Base-by-base conservation (phyloP, 2,888 invertebrate species). In the Noctua fimbriata region DNA sequence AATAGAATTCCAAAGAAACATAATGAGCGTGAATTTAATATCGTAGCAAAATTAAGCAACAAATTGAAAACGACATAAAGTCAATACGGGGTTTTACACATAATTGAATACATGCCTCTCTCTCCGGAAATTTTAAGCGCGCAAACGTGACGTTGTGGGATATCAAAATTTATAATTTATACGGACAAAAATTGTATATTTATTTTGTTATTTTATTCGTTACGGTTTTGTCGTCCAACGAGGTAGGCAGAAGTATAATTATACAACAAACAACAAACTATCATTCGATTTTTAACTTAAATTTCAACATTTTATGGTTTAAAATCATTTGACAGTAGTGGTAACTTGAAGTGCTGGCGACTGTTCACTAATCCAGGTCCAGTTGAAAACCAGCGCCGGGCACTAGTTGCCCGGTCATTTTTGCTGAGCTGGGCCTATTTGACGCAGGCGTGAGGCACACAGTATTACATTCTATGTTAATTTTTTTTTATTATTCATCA, bases 11-110 rank as follows among this genome's bases (percentile, higher is more conserved):
- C 49, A 69, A 55, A 44, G 49, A 81, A 47, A 55, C 49, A 47
- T 85, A 85, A 81, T 58, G 49, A 86, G 58, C 44, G n/a, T 1
- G 28, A 72, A 82, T 82, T 86, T 73, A 72, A 82, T 76, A 69
- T 70, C 66, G 47, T 63, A 41, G 41, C n/a, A 73, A 70, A 76
- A 86, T 86, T 72, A 66, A 65, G 84, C 83, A 73, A 24, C 65
- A 88, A 86, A 82, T 86, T 86, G 86, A 71, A 76, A 78, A 83
- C 74, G 87, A 83, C 88, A 69, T 66, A 78, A 88, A 83, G 28
- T 78, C 88, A 78, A 86, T 83, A 78, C 63, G 32, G 2, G 78
- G 74, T 70, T 75, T 85, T 83, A 66, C 55, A 78, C n/a, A 12
- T 70, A 86, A 83, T 83, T 83, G 73, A 73, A 86, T 77, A 83